phyloP scores from a whole-genome alignment of 2,797 vertebrate species.

The Enteromius mattozi region DNA sequence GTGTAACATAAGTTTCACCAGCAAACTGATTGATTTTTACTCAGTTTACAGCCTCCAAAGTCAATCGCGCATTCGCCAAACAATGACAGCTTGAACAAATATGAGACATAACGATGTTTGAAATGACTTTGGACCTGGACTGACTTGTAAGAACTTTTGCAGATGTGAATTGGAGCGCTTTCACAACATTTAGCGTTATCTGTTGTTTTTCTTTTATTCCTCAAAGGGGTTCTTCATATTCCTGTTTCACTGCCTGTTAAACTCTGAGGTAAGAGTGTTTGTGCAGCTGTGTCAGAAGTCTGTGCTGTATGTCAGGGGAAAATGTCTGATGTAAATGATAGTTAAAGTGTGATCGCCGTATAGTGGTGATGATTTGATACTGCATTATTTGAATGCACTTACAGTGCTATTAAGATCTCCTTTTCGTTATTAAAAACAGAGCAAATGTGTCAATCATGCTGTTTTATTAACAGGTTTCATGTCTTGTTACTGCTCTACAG shows the following conservation, averaged over 20 bases:
- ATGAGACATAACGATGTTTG: conserved; percentile 37
- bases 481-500: conserved; percentile 68
- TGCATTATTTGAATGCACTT: background rate
- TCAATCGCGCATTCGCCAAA: conserved; percentile 29
- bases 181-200: background rate
- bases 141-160: conserved; percentile 25
- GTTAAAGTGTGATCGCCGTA: conserved; percentile 14
- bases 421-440: background rate
- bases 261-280: conserved; percentile 89
- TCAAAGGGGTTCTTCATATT: conserved; percentile 97
- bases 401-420: background rate
- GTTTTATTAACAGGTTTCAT: background rate
- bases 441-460: background rate
- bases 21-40: conserved; percentile 16
- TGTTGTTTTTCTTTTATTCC: conserved; percentile 44
- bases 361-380: conserved; percentile 27
- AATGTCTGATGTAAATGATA: background rate
- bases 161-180: conserved; percentile 8
- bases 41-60: conserved; percentile 28
- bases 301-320: conserved; percentile 32
- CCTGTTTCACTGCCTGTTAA: conserved; percentile 96
- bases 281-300: conserved; percentile 50
- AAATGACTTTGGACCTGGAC: conserved; percentile 30
- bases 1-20: conserved; percentile 5
- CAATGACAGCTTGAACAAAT: conserved; percentile 18